A percentile compares a stretch with the other conserved stretches of the same genome.
Evolutionary conservation across 2,888 invertebrate species (phyloP).

Genomic region (Lordiphosa fenestrarum): DNA sequence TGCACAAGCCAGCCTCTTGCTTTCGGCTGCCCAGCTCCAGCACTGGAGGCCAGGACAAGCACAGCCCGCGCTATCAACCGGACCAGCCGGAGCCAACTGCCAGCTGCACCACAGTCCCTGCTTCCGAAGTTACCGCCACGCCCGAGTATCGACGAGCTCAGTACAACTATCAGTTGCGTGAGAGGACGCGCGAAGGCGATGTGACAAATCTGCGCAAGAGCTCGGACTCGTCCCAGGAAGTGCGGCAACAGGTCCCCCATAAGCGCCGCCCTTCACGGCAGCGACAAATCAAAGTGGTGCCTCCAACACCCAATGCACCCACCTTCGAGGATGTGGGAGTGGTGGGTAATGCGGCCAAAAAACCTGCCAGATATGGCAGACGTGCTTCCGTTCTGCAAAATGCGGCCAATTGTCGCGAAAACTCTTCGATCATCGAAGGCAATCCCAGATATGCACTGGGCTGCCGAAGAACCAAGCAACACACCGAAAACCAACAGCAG

Average conservation of each 20-base stretch:
- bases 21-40: slow-evolving; percentile 75
- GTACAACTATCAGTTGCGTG: slow-evolving; percentile 77
- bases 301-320: slow-evolving; percentile 36
- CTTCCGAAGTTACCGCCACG: slow-evolving; percentile 68
- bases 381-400: slow-evolving; percentile 74
- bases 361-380: slow-evolving; percentile 76
- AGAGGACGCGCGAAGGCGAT: slow-evolving; percentile 22
- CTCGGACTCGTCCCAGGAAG: slow-evolving; percentile 54
- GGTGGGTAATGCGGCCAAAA: slow-evolving; percentile 46
- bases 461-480: slow-evolving; percentile 49
- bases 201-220: slow-evolving; percentile 43
- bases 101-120: slow-evolving; percentile 39
- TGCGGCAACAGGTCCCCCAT: slow-evolving; percentile 32
- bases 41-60: background rate
- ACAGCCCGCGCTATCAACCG: slow-evolving; percentile 14
- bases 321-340: slow-evolving; percentile 66
- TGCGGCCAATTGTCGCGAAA: slow-evolving; percentile 71
- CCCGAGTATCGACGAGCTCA: slow-evolving; percentile 79
- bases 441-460: slow-evolving; percentile 76
- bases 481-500: slow-evolving; percentile 47
- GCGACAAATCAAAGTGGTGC: slow-evolving; percentile 47
- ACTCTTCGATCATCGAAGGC: slow-evolving; percentile 75
- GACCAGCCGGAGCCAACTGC: slow-evolving; percentile 22
- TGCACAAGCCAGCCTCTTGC: slow-evolving; percentile 77
- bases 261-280: slow-evolving; percentile 61